Base-by-base conservation (phyloP, 2,888 invertebrate genomes). In the Macrosiphum euphorbiae region DNA sequence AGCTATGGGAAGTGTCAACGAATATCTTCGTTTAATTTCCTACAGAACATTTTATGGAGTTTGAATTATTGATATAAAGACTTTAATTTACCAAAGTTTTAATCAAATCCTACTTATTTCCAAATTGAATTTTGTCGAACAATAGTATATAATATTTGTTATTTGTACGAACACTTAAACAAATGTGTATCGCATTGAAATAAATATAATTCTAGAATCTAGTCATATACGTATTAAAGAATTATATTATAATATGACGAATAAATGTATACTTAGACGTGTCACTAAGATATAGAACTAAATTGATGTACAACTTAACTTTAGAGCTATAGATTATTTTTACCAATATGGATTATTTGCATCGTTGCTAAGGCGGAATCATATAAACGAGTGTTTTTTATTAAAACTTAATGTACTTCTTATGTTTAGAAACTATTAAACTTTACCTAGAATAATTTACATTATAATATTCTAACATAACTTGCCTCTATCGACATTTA, bases 1-100 rank as follows among this genome's bases (percentile, higher is more conserved):
- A 61, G n/a, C 58, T 91, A 44, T 86, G 44, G n/a, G 58, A 91
- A 61, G 58, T 13, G n/a, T 58, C 58, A 58, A 78, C 3, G 55
- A 55, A 55, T 28, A 61, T 90, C 47, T 67, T 90, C 47, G 3
- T 61, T 67, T 61, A 47, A 85, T 91, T 85, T 91, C 58, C 85
- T 91, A 58, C 55, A 20, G 13, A 58, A 85, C 85, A 47, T 85
- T 91, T 85, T 85, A 58, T 58, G 10, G 10, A 10, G 55, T 85
- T 91, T 85, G 85, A 85, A 91, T 91, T 91, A 91, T 85, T 85
- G 91, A 85, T 90, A 84, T 26, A 90, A 90, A 61, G 28, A 90
- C 89, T 90, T 44, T n/a, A 47, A 90, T 47, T 67, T 47, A 2
- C n/a, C 10, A 11, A 47, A 47, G 90, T 90, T 47, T 89, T 47